Base-by-base conservation (phyloP, 2,888 invertebrate genomes). In the Carpatolechia fugitivella region DNA sequence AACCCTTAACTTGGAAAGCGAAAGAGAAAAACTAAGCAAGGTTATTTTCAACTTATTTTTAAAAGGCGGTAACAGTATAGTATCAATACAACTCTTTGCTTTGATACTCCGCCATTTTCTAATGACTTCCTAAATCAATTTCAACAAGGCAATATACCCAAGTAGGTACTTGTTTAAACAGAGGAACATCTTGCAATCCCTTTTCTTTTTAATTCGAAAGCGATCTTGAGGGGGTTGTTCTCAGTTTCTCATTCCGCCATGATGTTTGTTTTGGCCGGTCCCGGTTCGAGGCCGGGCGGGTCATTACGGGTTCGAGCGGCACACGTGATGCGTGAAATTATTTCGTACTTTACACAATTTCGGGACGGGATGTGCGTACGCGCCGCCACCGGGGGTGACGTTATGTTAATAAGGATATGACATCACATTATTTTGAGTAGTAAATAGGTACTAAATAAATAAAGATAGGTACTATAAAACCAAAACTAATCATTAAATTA, bases 301-400 rank as follows among this genome's bases (percentile, higher is more conserved):
- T 88, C 87, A 88, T 89, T 90, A 89, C 29, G 50, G 47, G 52
- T 29, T 16, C 74, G 71, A 78, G 72, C 80, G 76, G 68, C 76
- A 74, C 88, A 88, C 81, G 85, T 87, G 89, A 88, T 86, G 87
- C 90, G 90, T 90, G 89, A 90, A 90, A 90, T 90, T 88, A 90
- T 90, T 89, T 90, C 76, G 88, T 89, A 88, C 89, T 90, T 89
- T 89, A 86, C 87, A 85, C 86, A 85, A 82, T 78, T 77, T 74
- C 67, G 78, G 76, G 76, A 65, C 73, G 71, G 69, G 67, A 73
- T 74, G 79, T 80, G 84, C 82, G 84, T 87, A 77, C 76, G 85
- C 83, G 83, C 72, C 70, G 63, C 54, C 57, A 64, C 66, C 59
- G 61, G 67, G 72, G 72, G 73, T 63, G 69, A 59, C 52, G 69